Evolutionary conservation across 2,113 vertebrate species (phyloP).

Genomic region (Nycticorax nycticorax): DNA sequence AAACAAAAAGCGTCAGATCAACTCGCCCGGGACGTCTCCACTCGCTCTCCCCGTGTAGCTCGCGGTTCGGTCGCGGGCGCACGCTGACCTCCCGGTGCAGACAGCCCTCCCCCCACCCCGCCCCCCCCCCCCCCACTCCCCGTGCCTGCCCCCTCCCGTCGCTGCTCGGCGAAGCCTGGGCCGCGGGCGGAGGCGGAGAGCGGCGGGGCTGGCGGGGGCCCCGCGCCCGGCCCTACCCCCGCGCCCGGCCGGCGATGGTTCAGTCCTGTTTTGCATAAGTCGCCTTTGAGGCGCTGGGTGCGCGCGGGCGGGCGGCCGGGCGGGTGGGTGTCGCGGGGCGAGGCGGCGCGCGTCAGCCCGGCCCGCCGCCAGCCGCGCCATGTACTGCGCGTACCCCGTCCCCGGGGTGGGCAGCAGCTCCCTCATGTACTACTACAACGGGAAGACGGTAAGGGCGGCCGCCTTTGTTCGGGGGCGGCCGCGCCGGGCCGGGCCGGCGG

Average conservation of each 20-base stretch:
- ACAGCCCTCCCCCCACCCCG: no score
- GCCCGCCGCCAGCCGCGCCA: slow-evolving; percentile 76
- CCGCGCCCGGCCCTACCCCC: slow-evolving; percentile 4
- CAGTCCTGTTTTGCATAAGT: slow-evolving; percentile 94
- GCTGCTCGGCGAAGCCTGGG: no score
- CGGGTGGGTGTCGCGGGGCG: slow-evolving; percentile 84
- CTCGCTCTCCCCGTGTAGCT: not conserved
- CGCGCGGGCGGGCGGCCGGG: slow-evolving; percentile 77
- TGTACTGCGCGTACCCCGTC: slow-evolving; percentile 97
- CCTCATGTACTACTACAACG: slow-evolving; percentile 99
- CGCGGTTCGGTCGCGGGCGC: not conserved
- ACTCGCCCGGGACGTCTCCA: slow-evolving; percentile 51
- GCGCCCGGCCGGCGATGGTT: slow-evolving; percentile 77
- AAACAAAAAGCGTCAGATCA: slow-evolving; percentile 66
- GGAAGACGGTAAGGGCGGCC: slow-evolving; percentile 91
- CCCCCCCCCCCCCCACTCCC: no score
- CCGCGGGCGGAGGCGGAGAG: not conserved
- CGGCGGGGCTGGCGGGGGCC: not conserved
- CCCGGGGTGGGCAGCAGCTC: slow-evolving; percentile 95
- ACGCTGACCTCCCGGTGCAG: not conserved
- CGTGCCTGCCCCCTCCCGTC: not conserved
- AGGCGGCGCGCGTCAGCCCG: slow-evolving; percentile 70
- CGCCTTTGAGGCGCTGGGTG: slow-evolving; percentile 87
- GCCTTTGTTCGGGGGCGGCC: slow-evolving; percentile 59
- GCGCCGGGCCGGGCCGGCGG: not conserved